Evolutionary conservation across 2,113 vertebrate species (phyloP).

Genomic region (Actinemys pallida): DNA sequence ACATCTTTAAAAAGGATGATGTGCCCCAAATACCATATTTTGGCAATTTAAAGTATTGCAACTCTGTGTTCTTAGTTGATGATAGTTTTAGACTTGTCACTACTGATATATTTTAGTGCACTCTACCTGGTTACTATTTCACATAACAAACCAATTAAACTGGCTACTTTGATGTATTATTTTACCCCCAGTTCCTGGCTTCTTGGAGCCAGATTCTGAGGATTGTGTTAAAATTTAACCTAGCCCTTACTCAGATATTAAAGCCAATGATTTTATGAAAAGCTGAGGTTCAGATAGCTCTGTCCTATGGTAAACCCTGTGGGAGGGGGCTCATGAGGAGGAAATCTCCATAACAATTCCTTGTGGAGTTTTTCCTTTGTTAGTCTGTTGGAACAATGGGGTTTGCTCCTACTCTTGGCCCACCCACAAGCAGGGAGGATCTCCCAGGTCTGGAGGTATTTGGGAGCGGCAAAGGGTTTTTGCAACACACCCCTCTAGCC

Average conservation of each 20-base stretch:
- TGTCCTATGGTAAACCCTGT: background rate
- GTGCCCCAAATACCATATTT: background rate
- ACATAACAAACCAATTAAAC: background rate
- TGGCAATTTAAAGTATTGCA: background rate
- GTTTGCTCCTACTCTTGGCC: background rate
- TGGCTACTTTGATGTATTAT: background rate
- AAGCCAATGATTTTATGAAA: background rate
- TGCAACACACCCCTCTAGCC: background rate
- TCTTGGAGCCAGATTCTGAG: background rate
- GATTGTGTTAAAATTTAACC: background rate
- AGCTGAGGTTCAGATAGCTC: background rate
- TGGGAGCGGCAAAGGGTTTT: background rate
- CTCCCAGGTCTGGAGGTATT: background rate
- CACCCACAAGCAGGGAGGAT: background rate
- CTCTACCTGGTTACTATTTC: background rate
- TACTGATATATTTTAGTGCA: background rate
- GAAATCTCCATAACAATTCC: background rate
- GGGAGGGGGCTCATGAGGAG: background rate
- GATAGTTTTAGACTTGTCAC: background rate
- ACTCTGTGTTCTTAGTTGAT: background rate
- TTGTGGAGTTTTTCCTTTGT: background rate
- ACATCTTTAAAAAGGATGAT: background rate
- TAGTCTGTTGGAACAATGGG: background rate
- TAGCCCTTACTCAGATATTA: background rate
- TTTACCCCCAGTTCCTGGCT: background rate